Conservation (phyloP, 2,888 invertebrate genomes). For the Cordilura impudica region DNA sequence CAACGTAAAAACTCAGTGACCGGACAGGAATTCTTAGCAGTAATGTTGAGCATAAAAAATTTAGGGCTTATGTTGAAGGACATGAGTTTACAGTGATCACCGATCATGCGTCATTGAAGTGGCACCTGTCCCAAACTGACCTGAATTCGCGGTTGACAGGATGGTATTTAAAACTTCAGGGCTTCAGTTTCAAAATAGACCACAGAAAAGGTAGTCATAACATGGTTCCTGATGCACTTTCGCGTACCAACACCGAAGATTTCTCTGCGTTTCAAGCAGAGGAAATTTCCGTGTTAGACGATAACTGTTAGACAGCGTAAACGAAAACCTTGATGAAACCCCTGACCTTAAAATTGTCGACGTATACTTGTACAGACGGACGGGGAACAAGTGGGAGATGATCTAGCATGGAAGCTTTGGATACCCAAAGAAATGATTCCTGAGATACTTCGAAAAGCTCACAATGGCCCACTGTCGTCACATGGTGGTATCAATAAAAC, state of each 20-base stretch:
- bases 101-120: too few relatives aligned
- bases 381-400: slow-evolving; percentile 12
- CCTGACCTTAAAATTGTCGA: slow-evolving; percentile 38
- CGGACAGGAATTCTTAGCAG: too few relatives aligned
- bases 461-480: background rate
- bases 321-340: too few relatives aligned
- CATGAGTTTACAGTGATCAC: too few relatives aligned
- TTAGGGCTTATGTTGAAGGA: too few relatives aligned
- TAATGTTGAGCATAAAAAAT: too few relatives aligned
- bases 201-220: slow-evolving; percentile 35
- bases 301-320: too few relatives aligned
- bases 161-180: slow-evolving; percentile 40
- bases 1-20: background rate
- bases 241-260: background rate
- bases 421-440: too few relatives aligned
- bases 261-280: background rate
- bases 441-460: background rate
- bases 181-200: too few relatives aligned
- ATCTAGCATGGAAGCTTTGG: too few relatives aligned
- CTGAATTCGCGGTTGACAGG: slow-evolving; percentile 23
- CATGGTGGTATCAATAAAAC: background rate
- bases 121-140: too few relatives aligned
- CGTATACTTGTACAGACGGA: slow-evolving; percentile 18
- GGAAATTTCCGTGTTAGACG: background rate
- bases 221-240: slow-evolving; percentile 43